Percentiles rank a stretch among this genome's conserved stretches.
Conservation (phyloP, 1,140 invertebrate genomes). For the Calliphora vicina region DNA sequence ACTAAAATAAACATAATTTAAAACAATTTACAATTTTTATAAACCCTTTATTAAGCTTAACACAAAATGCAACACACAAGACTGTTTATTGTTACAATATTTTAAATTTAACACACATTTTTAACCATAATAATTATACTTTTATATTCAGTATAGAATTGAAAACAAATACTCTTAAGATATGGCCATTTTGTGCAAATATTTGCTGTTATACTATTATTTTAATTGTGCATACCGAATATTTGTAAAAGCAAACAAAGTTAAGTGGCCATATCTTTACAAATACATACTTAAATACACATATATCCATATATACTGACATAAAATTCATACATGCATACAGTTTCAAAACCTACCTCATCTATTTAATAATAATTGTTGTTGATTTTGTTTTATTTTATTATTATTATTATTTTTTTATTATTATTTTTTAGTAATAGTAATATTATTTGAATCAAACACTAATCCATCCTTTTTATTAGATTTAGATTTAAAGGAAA, state of each 20-base stretch:
- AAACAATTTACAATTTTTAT: too few relatives aligned
- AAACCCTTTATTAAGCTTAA: background rate
- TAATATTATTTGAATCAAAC: background rate
- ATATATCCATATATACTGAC: background rate
- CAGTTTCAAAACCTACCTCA: conserved; percentile 12
- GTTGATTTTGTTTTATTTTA: conserved; percentile 18
- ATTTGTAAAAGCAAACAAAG: too few relatives aligned
- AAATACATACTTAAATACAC: background rate
- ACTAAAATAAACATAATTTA: too few relatives aligned
- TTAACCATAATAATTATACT: too few relatives aligned
- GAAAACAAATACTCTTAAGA: too few relatives aligned
- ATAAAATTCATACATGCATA: background rate
- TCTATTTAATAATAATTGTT: conserved; percentile 10
- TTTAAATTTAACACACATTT: background rate
- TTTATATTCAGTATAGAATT: too few relatives aligned
- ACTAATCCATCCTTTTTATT: background rate
- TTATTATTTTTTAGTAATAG: background rate
- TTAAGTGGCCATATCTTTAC: background rate
- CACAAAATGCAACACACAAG: conserved; percentile 58
- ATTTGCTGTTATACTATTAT: too few relatives aligned
- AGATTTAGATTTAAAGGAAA: background rate
- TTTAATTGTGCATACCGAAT: too few relatives aligned
- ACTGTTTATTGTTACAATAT: conserved; percentile 50
- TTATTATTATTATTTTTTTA: too few relatives aligned
- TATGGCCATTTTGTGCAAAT: too few relatives aligned